Evolutionary conservation across 1,140 invertebrate genomes (phyloP).

Genomic region (Dendroctonus valens): DNA sequence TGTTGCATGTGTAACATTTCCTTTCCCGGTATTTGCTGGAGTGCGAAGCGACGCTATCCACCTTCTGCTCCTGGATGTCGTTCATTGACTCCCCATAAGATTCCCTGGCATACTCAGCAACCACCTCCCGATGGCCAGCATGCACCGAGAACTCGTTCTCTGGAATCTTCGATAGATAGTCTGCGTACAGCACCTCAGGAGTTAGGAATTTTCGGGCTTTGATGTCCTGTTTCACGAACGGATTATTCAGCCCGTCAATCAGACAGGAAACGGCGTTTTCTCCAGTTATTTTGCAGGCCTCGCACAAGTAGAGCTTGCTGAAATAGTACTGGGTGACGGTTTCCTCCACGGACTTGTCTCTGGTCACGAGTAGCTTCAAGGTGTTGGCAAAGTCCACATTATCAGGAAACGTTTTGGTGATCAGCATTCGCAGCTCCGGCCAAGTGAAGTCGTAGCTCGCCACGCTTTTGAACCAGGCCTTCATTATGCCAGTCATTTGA

Average conservation of each 20-base stretch:
- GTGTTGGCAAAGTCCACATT: slow-evolving; percentile 37
- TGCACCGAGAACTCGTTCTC: slow-evolving; percentile 28
- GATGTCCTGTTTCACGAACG: slow-evolving; percentile 36
- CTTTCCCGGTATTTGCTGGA: slow-evolving; percentile 3
- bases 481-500: slow-evolving; percentile 40
- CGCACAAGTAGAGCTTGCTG: slow-evolving; percentile 39
- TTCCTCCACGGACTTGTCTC: slow-evolving; percentile 36
- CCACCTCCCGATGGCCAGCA: slow-evolving; percentile 5
- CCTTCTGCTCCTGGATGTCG: slow-evolving; percentile 1
- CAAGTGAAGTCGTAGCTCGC: slow-evolving; percentile 38
- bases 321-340: slow-evolving; percentile 40
- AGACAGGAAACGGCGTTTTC: slow-evolving; percentile 40
- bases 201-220: slow-evolving; percentile 34
- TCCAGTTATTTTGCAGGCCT: slow-evolving; percentile 40
- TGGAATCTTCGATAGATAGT: slow-evolving; percentile 34
- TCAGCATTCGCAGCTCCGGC: slow-evolving; percentile 40
- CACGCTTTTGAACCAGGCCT: slow-evolving; percentile 41
- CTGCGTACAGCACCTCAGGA: slow-evolving; percentile 37
- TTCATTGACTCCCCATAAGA: not conserved
- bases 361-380: slow-evolving; percentile 32
- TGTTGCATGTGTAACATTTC: slow-evolving; percentile 35
- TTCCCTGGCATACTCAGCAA: not conserved
- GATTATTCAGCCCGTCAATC: slow-evolving; percentile 39
- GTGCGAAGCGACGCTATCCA: not conserved
- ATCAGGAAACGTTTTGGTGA: slow-evolving; percentile 40